Evolutionary conservation across 2,113 vertebrate species (phyloP).

Genomic region (Oryzias woworae): DNA sequence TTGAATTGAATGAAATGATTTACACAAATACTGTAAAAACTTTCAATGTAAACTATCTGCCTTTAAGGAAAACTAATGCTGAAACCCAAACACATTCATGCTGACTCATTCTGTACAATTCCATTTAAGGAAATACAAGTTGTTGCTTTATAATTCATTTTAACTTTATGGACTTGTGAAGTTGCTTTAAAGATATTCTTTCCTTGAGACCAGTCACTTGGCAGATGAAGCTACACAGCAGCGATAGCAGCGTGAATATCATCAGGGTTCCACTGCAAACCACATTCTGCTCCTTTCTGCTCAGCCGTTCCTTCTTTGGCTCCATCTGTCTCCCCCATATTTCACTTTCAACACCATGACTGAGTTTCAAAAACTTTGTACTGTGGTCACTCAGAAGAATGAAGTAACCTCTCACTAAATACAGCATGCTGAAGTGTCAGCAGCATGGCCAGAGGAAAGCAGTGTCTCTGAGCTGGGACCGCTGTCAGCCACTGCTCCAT

Average conservation of each 20-base stretch:
- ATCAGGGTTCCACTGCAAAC: neutral
- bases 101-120: too few relatives aligned
- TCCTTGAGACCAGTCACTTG: neutral
- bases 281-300: slow-evolving; percentile 15
- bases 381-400: slow-evolving; percentile 28
- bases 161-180: too few relatives aligned
- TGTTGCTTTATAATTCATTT: too few relatives aligned
- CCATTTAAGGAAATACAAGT: too few relatives aligned
- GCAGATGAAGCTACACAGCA: neutral
- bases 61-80: too few relatives aligned
- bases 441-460: slow-evolving; percentile 32
- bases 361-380: slow-evolving; percentile 42
- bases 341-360: slow-evolving; percentile 16
- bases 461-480: slow-evolving; percentile 42
- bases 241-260: neutral
- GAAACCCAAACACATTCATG: too few relatives aligned
- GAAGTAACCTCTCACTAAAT: slow-evolving; percentile 51
- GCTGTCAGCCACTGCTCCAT: slow-evolving; percentile 47
- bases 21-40: neutral
- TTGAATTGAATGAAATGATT: too few relatives aligned
- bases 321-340: slow-evolving; percentile 17
- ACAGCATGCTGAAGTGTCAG: slow-evolving; percentile 47
- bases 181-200: neutral
- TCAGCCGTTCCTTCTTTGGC: neutral
- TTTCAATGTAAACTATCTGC: neutral